phyloP scores from a whole-genome alignment of 2,113 vertebrate genomes.

The Plecotus auritus region DNA sequence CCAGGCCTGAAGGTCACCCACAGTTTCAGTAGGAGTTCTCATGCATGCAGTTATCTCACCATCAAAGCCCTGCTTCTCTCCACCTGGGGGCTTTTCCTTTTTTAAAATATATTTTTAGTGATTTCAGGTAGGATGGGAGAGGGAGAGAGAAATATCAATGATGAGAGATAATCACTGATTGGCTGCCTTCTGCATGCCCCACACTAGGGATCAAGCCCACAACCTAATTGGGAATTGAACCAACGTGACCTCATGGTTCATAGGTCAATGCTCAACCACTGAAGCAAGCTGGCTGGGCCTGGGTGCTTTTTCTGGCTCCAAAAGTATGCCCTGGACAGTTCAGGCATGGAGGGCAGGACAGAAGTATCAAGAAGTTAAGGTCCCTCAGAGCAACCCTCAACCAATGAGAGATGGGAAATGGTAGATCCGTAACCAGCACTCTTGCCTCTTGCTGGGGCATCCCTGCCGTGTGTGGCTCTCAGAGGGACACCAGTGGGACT shows the following conservation, averaged over 20 bases:
- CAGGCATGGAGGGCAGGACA: neutral
- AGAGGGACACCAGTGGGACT: neutral
- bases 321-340: neutral
- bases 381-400: neutral
- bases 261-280: too few species aligned
- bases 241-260: too few species aligned
- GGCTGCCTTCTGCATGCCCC: too few species aligned
- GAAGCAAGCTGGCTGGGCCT: neutral
- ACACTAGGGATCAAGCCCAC: too few species aligned
- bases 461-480: neutral
- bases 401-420: neutral
- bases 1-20: neutral
- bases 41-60: rapidly evolving
- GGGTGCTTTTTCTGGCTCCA: neutral
- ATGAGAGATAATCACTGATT: too few species aligned
- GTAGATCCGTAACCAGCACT: neutral
- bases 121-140: too few species aligned
- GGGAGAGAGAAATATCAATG: too few species aligned
- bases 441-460: neutral
- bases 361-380: neutral
- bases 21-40: neutral
- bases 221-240: too few species aligned
- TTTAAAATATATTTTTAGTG: too few species aligned
- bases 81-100: neutral
- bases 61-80: neutral